Base-by-base conservation (phyloP, 37 sponge, comb jelly and placozoan genomes). In the Diacarnus erythraeanus region DNA sequence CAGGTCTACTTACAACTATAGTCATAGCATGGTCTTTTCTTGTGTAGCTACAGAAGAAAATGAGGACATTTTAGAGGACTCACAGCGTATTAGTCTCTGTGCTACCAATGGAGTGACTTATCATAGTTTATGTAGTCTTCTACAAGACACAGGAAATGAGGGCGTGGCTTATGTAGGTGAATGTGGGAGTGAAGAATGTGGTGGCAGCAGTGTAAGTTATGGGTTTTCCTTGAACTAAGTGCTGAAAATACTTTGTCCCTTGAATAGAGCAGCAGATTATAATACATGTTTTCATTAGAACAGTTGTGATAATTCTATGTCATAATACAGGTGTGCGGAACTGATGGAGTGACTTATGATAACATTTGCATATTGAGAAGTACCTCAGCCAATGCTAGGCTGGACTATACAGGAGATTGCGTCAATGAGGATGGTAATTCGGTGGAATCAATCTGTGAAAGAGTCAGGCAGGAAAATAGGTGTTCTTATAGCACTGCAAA, bases 281-380 rank as follows among this genome's bases (percentile, higher is more conserved):
- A 47, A 12, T 47, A 47, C 51, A 47, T 20, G 61, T 18, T 60
- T 25, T 5, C 5, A 12, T 68, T 68, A 4, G 4, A 9, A 68
- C 39, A 38, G 37, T 68, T 68, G 15, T 20, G 34, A 34, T 68
- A 15, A 12, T 54, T 27, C 47, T 73, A 42, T 3, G n/a, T 63
- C 42, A 2, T 38, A 15, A 37, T 56, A 2, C 74, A 85, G 86
- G 86, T 78, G 42, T 85, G 86, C 72, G 86, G 79, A 17, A 78
- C 79, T 71, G 86, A 78, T 78, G 74, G 74, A 51, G 79, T 73
- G 26, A 85, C 86, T 6, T 78, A 85, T 36, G 74, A 77, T 12
- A 85, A 77, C 57, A 61, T 85, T 43, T 85, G 86, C 63, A 74
- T 30, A 31, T 65, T 78, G 38, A 47, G 86, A 15, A 72, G 59